Base-by-base conservation (phyloP, 1,140 invertebrate species). In the Nasonia vitripennis region DNA sequence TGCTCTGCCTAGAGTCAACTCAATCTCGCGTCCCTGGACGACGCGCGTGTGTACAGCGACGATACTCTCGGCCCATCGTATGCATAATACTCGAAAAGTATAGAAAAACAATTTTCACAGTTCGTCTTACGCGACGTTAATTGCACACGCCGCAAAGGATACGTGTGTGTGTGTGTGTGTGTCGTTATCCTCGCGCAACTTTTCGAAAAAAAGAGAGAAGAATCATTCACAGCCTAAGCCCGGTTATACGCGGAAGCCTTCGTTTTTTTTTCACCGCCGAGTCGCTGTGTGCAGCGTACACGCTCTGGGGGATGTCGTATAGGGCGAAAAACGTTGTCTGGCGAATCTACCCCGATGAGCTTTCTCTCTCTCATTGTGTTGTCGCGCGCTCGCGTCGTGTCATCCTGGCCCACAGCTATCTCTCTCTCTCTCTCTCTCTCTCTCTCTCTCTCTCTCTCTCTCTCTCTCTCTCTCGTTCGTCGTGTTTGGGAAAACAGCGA, bases 1-100 rank as follows among this genome's bases (percentile, higher is more conserved):
- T 73, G 20, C 74, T 23, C 27, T 27, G 7, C 48, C 80, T 70
- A 86, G 86, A 84, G 79, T 84, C 87, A 90, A 90, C 88, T 87
- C 85, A 89, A 89, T 90, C 89, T 85, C 84, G 81, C 83, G 75
- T 90, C 86, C 84, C 86, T 86, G 78, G 77, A 88, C 83, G 27
- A 7, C 17, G 10, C 23, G 31, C 23, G 27, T 34, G 34, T 37
- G 34, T 37, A 37, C 5, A 71, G 23, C 11, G 11, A 71, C 11
- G 11, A 71, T 34, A 71, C 27, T 27, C 23, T 31, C 27, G 68
- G 68, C 2, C 3, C 31, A 71, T 17, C 20, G 3, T 71, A 71
- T 23, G 2, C 68, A 20, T 27, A 78, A 51, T 82, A 27, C 45
- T 62, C 55, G 4, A n/a, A 62, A 62, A n/a, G 20, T 2, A 17